Conservation (phyloP, 2,113 vertebrate genomes). For the Anthoscopus minutus region DNA sequence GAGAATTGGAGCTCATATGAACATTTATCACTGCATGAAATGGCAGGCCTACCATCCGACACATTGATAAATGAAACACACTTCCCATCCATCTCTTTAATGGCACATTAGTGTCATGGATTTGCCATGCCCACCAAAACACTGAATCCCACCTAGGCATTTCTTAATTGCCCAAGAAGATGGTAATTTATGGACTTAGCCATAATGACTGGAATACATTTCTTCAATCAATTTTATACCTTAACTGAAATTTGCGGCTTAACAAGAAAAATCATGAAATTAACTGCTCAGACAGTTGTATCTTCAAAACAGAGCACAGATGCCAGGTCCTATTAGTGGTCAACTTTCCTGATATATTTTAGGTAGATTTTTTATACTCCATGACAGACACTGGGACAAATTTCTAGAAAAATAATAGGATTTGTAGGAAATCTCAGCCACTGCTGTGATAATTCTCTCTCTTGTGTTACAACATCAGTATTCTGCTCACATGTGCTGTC, state of each 20-base stretch:
- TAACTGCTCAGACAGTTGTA: slow-evolving; percentile 9
- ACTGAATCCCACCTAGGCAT: slow-evolving; percentile 61
- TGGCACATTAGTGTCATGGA: slow-evolving; percentile 67
- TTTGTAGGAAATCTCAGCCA: not conserved
- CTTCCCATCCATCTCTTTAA: slow-evolving; percentile 70
- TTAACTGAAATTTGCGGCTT: slow-evolving; percentile 49
- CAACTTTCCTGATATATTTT: not conserved
- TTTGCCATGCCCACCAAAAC: slow-evolving; percentile 62
- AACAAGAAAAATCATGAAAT: slow-evolving; percentile 33
- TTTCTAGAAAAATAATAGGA: not conserved
- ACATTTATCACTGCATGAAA: slow-evolving; percentile 51
- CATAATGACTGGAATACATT: slow-evolving; percentile 44
- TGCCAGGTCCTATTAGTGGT: not conserved
- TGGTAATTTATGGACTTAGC: slow-evolving; percentile 61
- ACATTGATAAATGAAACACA: slow-evolving; percentile 46
- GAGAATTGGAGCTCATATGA: not conserved
- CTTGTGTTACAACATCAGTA: not conserved
- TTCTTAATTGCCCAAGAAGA: slow-evolving; percentile 65
- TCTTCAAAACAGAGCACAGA: not conserved
- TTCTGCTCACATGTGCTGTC: not conserved
- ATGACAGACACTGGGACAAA: not conserved
- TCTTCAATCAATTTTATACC: slow-evolving; percentile 49
- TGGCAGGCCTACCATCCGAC: slow-evolving; percentile 23
- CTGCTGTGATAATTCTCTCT: not conserved
- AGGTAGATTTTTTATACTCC: not conserved